Evolutionary conservation across 2,797 vertebrate genomes (phyloP), one percentile per base, ranked within the genome.

Genomic region (Ceryle rudis): DNA sequence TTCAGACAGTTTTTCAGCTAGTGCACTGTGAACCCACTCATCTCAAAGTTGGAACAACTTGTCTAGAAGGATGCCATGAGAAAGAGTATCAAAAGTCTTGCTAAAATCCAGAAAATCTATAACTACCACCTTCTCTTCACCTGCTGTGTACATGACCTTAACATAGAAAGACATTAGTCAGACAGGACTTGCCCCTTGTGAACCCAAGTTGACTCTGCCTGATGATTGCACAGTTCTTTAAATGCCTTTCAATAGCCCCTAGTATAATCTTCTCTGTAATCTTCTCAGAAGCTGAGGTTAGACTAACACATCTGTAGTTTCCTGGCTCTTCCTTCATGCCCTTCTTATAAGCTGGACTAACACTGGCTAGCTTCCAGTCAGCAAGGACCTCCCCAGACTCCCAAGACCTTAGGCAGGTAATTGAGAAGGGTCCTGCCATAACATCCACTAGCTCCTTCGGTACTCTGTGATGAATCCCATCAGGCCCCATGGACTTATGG

Each of bases 401-500:
- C 17, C 44, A 71, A 42, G 23, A 60, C 4, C 31, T 88, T 18
- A 60, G 25, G 35, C 0, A 67, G 29, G 11, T 66, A 14, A 44
- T 5, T 22, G 44, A 74, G 57, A 78, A 16, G 8, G 4, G 25
- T 74, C 17, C 39, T 75, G 41, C 52, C 6, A 11, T 54, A 75
- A 51, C 1, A 71, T 23, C 18, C 2, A 1, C 31, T 42, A 64
- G 35, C 29, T 60, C 25, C 44, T 64, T 67, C 75, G 42, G 44
- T 23, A 18, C 11, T 51, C 49, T 41, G n/a, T 9, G 26, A 72
- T 15, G 1, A 69, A 65, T n/a, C 16, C 21, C n/a, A 62, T 29
- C 44, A 51, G 31, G 28, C 20, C 39, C 14, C 19, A 23, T 3
- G 10, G 11, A 49, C 9, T 70, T 73, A 15, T 0, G 0, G 16